These are phyloP conservation scores for Saccopteryx bilineata DNA, from an alignment of 2,113 vertebrate species.

Conservation along the genomic window DNA sequence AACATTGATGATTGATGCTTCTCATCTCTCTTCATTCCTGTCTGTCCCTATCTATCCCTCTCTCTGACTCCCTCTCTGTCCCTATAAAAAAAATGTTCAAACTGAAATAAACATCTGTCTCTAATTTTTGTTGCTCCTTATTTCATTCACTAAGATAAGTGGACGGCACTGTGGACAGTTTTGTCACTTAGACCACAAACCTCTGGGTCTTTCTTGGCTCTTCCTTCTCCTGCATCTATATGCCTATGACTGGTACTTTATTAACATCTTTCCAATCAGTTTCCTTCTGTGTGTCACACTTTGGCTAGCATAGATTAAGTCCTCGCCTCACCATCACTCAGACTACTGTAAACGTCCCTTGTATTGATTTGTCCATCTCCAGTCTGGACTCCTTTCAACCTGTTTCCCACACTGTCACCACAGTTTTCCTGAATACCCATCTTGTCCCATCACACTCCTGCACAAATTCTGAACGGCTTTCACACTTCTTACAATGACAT, in stretches of 20 bases:
- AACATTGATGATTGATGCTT: no score
- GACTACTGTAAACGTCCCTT: no score
- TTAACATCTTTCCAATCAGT: neutral
- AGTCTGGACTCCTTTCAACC: neutral
- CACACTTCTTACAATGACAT: neutral
- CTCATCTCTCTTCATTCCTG: no score
- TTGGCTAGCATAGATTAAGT: neutral
- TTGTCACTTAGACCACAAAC: neutral
- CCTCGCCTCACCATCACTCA: no score
- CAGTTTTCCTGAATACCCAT: neutral
- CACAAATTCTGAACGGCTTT: neutral
- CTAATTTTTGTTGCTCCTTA: fast-evolving
- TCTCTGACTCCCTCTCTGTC: no score
- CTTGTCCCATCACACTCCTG: neutral
- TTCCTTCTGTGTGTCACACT: neutral
- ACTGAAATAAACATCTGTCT: fast-evolving
- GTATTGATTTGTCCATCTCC: neutral
- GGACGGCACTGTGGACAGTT: neutral
- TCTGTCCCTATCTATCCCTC: no score
- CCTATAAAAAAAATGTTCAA: neutral
- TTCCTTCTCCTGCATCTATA: neutral
- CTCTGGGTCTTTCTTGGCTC: neutral
- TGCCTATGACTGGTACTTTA: neutral
- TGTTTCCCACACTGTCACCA: neutral
- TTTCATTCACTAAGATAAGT: neutral